Base-by-base conservation (phyloP, 2,797 vertebrate species). In the Lycodopsis pacificus region DNA sequence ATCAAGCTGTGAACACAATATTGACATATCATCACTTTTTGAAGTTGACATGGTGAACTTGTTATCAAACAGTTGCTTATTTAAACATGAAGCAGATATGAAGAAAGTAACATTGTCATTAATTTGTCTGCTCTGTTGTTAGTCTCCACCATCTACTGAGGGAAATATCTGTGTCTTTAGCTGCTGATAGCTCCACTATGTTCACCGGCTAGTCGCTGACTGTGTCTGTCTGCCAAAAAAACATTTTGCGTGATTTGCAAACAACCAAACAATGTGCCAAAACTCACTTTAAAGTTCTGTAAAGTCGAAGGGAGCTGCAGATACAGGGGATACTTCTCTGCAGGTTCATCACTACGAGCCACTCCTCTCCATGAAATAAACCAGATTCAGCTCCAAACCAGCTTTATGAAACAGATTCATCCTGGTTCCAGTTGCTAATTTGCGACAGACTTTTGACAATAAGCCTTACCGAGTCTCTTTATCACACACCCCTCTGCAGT, bases 401-500 rank as follows among this genome's bases (percentile, higher is more conserved):
- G 7, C 32, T 67, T 58, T 56, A 73, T 58, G 69, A 81, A 66
- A 69, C 83, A 65, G 58, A 72, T 49, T 11, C 7, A 12, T 44
- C 48, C 54, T 22, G 19, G 10, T 54, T 72, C 17, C 5, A 7
- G 15, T 53, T 57, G 15, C 11, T 67, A 17, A 59, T 38, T 65
- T 13, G 14, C 34, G 22, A 2, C 25, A 59, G 12, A 17, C 49
- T 40, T 64, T 64, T 65, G 20, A 22, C 42, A 34, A 13, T 1
- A 14, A 44, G 40, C 44, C 53, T 65, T 32, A 65, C 32, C 44
- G 70, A 51, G 38, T n/a, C 72, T 57, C 54, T 22, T 73, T 48
- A 58, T 79, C 67, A 83, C 88, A 84, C 88, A 62, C 82, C 76
- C 38, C 75, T 79, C 73, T 51, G 65, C 10, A 49, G 81, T 49